Percentiles rank a stretch among this genome's conserved stretches.
Conservation (phyloP, 2,888 invertebrate species). For the Masnerella sp. region DNA sequence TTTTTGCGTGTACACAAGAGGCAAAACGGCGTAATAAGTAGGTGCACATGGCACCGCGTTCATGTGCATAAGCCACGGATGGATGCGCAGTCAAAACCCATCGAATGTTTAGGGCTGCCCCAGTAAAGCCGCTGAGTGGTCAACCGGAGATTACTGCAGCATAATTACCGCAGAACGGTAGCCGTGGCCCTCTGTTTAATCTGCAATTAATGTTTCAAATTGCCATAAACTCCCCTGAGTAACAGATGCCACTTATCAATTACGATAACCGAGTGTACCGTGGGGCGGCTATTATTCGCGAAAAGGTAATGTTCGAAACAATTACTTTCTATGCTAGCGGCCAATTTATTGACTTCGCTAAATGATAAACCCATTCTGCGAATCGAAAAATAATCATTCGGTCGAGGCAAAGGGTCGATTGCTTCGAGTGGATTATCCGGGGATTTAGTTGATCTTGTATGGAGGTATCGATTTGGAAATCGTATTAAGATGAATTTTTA, state of each 20-base stretch:
- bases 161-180: constrained; percentile 72
- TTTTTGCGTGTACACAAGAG: constrained; percentile 46
- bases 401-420: no score
- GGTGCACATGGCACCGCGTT: constrained; percentile 52
- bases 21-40: constrained; percentile 52
- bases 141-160: constrained; percentile 74
- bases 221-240: constrained; percentile 69
- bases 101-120: constrained; percentile 69
- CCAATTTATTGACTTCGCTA: constrained; percentile 48
- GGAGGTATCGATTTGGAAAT: no score
- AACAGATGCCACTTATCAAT: constrained; percentile 74
- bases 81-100: constrained; percentile 64
- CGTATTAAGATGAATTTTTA: no score
- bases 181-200: constrained; percentile 72
- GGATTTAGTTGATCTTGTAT: no score
- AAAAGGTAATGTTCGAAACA: constrained; percentile 52
- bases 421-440: no score
- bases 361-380: constrained; percentile 21
- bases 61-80: constrained; percentile 67
- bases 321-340: constrained; percentile 33
- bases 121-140: constrained; percentile 70
- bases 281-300: constrained; percentile 47
- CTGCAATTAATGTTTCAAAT: constrained; percentile 77
- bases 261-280: constrained; percentile 67
- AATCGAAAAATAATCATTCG: no score